Percentiles rank a stretch among this genome's conserved stretches.
Evolutionary conservation across 2,888 invertebrate species (phyloP).

Genomic region (Ceratothoa steindachneri): DNA sequence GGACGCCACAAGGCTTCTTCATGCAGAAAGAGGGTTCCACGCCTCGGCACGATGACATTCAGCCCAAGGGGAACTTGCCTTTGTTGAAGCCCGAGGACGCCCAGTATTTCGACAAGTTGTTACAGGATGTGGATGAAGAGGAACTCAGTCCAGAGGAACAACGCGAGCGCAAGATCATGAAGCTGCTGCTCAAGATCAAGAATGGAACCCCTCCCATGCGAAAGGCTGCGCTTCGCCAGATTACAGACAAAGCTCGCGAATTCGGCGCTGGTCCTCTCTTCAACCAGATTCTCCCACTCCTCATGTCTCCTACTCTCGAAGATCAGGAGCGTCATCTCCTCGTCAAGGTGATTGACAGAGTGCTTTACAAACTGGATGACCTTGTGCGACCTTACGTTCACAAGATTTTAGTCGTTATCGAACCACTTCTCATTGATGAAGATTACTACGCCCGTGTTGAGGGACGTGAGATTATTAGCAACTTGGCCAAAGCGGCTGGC

Average conservation of each 20-base stretch:
- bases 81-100: slow-evolving; percentile 99
- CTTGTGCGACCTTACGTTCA: slow-evolving; percentile 98
- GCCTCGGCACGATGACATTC: slow-evolving; percentile 83
- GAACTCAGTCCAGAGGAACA: slow-evolving; percentile 90
- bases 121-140: slow-evolving; percentile 97
- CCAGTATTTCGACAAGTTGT: slow-evolving; percentile 97
- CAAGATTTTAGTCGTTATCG: slow-evolving; percentile 98
- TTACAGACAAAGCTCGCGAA: slow-evolving; percentile 96
- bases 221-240: slow-evolving; percentile 93
- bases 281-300: slow-evolving; percentile 94
- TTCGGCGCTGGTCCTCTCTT: slow-evolving; percentile 98
- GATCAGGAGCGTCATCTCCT: slow-evolving; percentile 98
- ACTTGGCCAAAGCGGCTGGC: slow-evolving; percentile 97
- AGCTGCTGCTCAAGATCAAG: slow-evolving; percentile 93
- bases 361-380: slow-evolving; percentile 96
- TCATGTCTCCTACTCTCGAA: slow-evolving; percentile 99
- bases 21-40: slow-evolving; percentile 65
- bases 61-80: slow-evolving; percentile 93
- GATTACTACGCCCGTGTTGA: slow-evolving; percentile 99
- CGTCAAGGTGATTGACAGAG: slow-evolving; percentile 97
- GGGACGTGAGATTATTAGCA: slow-evolving; percentile 97
- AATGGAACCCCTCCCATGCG: slow-evolving; percentile 99
- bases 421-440: slow-evolving; percentile 96
- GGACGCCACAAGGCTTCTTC: slow-evolving; percentile 85
- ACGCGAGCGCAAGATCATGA: slow-evolving; percentile 99